Evolutionary conservation across 1,140 invertebrate genomes (phyloP).

Genomic region (Hestina assimilis): DNA sequence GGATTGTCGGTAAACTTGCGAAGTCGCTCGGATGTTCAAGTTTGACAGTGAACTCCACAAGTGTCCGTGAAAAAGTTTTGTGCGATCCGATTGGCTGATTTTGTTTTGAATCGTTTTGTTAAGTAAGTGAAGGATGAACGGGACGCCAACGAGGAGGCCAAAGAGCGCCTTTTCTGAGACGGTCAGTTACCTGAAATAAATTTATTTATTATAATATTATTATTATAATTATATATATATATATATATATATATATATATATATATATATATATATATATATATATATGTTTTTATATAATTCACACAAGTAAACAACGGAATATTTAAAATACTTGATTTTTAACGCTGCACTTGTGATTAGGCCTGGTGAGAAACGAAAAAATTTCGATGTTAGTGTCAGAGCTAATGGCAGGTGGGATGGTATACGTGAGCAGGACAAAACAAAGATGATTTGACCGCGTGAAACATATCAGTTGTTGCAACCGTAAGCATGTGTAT

Average conservation of each 20-base stretch:
- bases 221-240: neutral
- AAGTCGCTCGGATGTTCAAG: conserved; percentile 42
- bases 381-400: conserved; percentile 36
- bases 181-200: conserved; percentile 44
- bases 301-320: neutral
- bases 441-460: conserved; percentile 41
- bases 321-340: neutral
- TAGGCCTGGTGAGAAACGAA: neutral
- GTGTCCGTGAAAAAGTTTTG: conserved; percentile 73
- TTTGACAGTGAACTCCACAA: conserved; percentile 71
- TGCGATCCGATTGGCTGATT: conserved; percentile 52
- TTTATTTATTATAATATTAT: conserved; percentile 6
- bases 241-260: neutral
- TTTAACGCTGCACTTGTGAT: neutral
- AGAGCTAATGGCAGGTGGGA: conserved; percentile 27
- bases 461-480: conserved; percentile 40
- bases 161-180: conserved; percentile 70
- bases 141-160: conserved; percentile 64
- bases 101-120: conserved; percentile 43
- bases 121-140: conserved; percentile 63
- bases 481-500: conserved; percentile 34
- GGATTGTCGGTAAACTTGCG: conserved; percentile 37
- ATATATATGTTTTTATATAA: neutral
- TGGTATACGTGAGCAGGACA: conserved; percentile 24
- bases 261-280: neutral